Evolutionary conservation across 2,113 vertebrate species (phyloP), one percentile per base, ranked within the genome.

Genomic region (Hemibagrus wyckioides): DNA sequence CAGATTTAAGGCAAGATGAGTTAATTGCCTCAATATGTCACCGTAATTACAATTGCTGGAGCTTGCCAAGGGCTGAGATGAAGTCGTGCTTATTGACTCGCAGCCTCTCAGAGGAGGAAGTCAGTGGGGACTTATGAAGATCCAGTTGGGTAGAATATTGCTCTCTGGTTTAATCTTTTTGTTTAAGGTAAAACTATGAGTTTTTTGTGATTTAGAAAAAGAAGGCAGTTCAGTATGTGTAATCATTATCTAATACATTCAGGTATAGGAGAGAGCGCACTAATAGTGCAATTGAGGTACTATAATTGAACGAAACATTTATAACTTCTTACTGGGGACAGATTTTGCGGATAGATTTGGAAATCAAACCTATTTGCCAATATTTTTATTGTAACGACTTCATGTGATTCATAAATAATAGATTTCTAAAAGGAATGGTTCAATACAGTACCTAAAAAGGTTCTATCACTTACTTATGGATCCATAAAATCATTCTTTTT

Each of bases 31-130:
- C 73, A 87, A 84, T 90, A 88, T 92, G 92, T 89, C 89, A 90
- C 88, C 48, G 80, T 94, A 93, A 94, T 94, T 92, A 93, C 73
- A 65, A 85, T 86, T 90, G 92, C 89, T 91, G 80, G 82, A 33
- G 84, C 33, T 30, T 79, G 86, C 89, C 89, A 85, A 88, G 91
- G 89, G 91, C 89, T 92, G 87, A 89, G 87, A 89, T 83, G 88
- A 83, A 84, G 83, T 69, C 83, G 71, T 84, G 82, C 89, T 93
- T 91, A 89, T 81, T 88, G 92, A 92, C 92, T 93, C 82, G 39
- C 79, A 88, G 92, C 89, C 89, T 85, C 88, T 90, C 89, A 67
- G 88, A 91, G 89, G 91, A 91, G 89, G 88, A 92, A 93, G 93
- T 92, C 92, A 90, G 91, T 73, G 92, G 75, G 75, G 75, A 77